Evolutionary conservation across 2,113 vertebrate genomes (phyloP).

Genomic region (Mastomys coucha): DNA sequence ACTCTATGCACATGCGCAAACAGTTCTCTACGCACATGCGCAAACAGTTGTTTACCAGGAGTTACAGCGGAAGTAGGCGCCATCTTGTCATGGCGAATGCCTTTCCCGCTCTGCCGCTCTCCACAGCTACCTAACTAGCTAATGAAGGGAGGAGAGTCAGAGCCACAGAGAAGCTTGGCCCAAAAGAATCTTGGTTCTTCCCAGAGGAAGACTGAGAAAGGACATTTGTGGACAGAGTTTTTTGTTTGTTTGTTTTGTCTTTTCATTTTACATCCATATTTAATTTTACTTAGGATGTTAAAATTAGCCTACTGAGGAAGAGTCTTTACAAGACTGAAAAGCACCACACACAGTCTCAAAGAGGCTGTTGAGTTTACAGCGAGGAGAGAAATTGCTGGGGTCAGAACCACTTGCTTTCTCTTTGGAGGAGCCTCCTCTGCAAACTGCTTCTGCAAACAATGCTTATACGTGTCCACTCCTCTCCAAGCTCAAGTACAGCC

Average conservation of each 20-base stretch:
- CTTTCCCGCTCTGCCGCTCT: too few species aligned
- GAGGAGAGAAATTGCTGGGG: neutral
- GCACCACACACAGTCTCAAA: neutral
- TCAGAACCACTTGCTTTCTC: neutral
- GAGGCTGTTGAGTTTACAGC: slow-evolving; percentile 13
- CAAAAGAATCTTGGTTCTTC: neutral
- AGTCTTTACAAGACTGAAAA: slow-evolving; percentile 28
- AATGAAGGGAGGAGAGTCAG: neutral
- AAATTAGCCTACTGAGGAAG: neutral
- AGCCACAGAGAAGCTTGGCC: neutral
- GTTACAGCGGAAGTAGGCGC: too few species aligned
- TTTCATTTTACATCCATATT: neutral
- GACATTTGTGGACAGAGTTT: neutral
- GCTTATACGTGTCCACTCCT: neutral
- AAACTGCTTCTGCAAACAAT: neutral
- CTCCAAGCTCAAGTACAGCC: neutral
- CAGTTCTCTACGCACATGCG: too few species aligned
- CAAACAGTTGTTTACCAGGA: too few species aligned
- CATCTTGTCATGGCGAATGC: too few species aligned
- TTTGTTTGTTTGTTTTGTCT: neutral
- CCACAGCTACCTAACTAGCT: too few species aligned
- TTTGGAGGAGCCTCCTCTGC: slow-evolving; percentile 35
- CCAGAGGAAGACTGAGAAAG: neutral
- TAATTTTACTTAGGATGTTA: slow-evolving; percentile 17
- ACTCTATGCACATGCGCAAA: too few species aligned